These are phyloP conservation scores for Invenusta paracnida DNA, from an alignment of 2,888 invertebrate genomes.

Conservation along the genomic window DNA sequence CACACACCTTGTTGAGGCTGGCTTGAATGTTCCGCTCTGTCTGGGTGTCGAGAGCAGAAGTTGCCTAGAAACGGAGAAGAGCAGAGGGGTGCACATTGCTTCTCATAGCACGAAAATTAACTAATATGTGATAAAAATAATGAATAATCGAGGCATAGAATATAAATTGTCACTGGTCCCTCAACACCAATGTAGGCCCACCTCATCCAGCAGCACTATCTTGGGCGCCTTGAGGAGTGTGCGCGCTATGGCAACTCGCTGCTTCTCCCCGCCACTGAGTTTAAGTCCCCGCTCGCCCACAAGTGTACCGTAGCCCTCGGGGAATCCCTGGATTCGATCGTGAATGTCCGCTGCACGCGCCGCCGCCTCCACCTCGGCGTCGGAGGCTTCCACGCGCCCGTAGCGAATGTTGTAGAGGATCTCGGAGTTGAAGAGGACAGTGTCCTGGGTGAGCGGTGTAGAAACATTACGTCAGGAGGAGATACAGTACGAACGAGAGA, in stretches of 20 bases:
- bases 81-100: too few species aligned
- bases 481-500: too few species aligned
- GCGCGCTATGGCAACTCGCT: slow-evolving; percentile 89
- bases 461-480: too few species aligned
- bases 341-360: slow-evolving; percentile 90
- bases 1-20: slow-evolving; percentile 72
- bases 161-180: too few species aligned
- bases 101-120: too few species aligned
- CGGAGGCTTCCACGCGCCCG: slow-evolving; percentile 73
- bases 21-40: slow-evolving; percentile 84
- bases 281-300: slow-evolving; percentile 88
- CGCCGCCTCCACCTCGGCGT: slow-evolving; percentile 77
- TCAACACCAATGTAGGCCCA: too few species aligned
- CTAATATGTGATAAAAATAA: too few species aligned
- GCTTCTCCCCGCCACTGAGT: slow-evolving; percentile 93
- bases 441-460: slow-evolving; percentile 64
- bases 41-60: slow-evolving; percentile 84
- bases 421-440: slow-evolving; percentile 85
- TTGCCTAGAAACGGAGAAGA: slow-evolving; percentile 54
- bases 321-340: slow-evolving; percentile 81
- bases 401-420: slow-evolving; percentile 90
- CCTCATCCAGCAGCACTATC: slow-evolving; percentile 87
- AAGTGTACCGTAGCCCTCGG: slow-evolving; percentile 67
- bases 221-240: slow-evolving; percentile 85
- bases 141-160: too few species aligned